Percentiles rank a stretch among this genome's conserved stretches.
These are phyloP conservation scores for Ptilodon capucinus DNA, from an alignment of 2,888 invertebrate genomes.

Conservation along the genomic window DNA sequence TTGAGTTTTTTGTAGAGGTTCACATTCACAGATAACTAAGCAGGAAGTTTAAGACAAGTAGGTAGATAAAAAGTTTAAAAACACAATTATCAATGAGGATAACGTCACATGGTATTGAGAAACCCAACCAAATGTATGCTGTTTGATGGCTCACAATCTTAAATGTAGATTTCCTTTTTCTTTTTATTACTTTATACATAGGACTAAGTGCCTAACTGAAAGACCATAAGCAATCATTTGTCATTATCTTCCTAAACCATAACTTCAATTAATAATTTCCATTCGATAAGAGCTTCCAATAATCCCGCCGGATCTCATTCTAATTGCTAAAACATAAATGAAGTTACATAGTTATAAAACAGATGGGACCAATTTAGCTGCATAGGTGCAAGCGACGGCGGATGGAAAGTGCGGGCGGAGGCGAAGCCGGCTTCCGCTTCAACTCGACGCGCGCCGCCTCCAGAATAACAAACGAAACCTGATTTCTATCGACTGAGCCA, in stretches of 20 bases:
- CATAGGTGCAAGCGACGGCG: slow-evolving; percentile 64
- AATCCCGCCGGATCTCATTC: slow-evolving; percentile 4
- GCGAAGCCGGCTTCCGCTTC: slow-evolving; percentile 68
- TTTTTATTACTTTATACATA: no score
- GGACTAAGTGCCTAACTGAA: no score
- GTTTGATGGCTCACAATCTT: no score
- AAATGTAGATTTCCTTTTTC: no score
- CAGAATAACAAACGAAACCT: slow-evolving; percentile 81
- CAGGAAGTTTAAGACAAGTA: slow-evolving; percentile 52
- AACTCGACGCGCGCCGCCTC: slow-evolving; percentile 61
- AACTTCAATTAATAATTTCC: neutral
- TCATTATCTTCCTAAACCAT: neutral
- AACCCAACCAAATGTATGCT: neutral
- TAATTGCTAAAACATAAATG: slow-evolving; percentile 15
- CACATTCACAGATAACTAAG: neutral
- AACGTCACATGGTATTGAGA: no score
- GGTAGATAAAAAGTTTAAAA: slow-evolving; percentile 26
- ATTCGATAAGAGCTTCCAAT: neutral
- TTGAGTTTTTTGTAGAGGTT: neutral
- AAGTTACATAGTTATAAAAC: slow-evolving; percentile 39
- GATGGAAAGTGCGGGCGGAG: slow-evolving; percentile 77
- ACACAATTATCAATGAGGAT: neutral
- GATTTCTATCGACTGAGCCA: slow-evolving; percentile 78
- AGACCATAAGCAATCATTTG: no score
- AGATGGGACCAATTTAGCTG: slow-evolving; percentile 59